Evolutionary conservation across 2,113 vertebrate species (phyloP), one percentile per base, ranked within the genome.

Genomic region (Dendrocopos noguchii): DNA sequence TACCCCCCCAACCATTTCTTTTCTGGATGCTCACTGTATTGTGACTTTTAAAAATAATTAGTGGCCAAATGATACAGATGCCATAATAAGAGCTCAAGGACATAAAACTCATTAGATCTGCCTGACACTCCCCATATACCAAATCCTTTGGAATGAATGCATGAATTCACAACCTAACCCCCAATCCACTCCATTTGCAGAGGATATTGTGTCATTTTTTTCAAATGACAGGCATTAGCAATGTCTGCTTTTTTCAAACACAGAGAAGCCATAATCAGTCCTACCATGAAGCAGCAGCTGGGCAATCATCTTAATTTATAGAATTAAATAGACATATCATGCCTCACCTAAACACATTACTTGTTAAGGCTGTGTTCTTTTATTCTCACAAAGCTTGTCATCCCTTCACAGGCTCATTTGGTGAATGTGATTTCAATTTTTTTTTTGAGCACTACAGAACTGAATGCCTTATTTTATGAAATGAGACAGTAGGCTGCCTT

Each of bases 391-490:
- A 57, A 85, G 9, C 79, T 47, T 89, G 76, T 71, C 92, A 90
- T 17, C 82, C 65, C 36, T 86, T 85, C 76, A 33, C 36, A 85
- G 46, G 55, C 55, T 29, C 56, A 10, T 28, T 74, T 83, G 84
- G 55, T 47, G 3, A 88, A 80, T 27, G 25, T 33, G 36, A 83
- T 80, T 91, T 88, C 84, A 81, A 84, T 91, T 80, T 78, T 39
- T 36, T 36, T 39, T 84, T 55, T 73, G 76, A 93, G 80, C 9
- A 85, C 31, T 64, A 16, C 64, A 74, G 88, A 67, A 56, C 36
- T 36, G 46, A 94, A 77, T 53, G 64, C 73, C 70, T 60, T 80
- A 76, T 73, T 95, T 94, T 73, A 90, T 91, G 47, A 67, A 90
- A 93, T 74, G 31, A 91, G 85, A 90, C 76, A 85, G 90, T 13